Base-by-base conservation (phyloP, 1,140 invertebrate genomes). In the Trachymyrmex septentrionalis region DNA sequence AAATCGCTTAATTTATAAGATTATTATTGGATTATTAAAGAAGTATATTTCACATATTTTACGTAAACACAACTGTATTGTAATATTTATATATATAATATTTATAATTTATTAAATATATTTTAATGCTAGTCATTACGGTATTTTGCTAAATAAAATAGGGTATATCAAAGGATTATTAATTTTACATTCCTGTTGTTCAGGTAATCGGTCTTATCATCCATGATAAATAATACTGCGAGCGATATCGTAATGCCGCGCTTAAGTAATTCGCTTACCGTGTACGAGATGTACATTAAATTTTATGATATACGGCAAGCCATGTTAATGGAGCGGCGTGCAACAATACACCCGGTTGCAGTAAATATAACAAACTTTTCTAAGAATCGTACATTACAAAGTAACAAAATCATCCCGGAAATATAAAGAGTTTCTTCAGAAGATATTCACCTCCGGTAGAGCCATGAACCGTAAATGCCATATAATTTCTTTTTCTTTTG, bases 181-280 rank as follows among this genome's bases (percentile, higher is more conserved):
- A 73, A 84, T 50, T 84, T 63, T 67, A 24, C 77, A 84, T 84
- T 48, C 27, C 6, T 7, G 27, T 73, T 61, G 55, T 38, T 48
- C 24, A 14, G 64, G 16, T 84, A 84, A 84, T 84, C 55, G 53
- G 27, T 24, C 44, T 84, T 75, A 61, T 73, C 80, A 38, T 73
- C 14, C 67, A 9, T 21, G 21, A 27, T 57, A 27, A 75, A 63
- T 82, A 73, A 73, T 61, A 61, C n/a, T 61, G 27, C 69, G 21
- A 14, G 30, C 55, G 34, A 14, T 73, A 84, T 84, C 55, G 38
- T 55, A 44, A 84, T 63, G 55, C 14, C 24, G 38, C 1, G 44
- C 24, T 63, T 75, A 73, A 75, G 55, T 84, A 84, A 73, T 84
- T 84, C 55, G 38, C 69, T 75, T 53, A 48, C 19, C n/a, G 21